A percentile compares a stretch with the other conserved stretches of the same genome.
Conservation (phyloP, 2,888 invertebrate genomes). For the Melieria picta region DNA sequence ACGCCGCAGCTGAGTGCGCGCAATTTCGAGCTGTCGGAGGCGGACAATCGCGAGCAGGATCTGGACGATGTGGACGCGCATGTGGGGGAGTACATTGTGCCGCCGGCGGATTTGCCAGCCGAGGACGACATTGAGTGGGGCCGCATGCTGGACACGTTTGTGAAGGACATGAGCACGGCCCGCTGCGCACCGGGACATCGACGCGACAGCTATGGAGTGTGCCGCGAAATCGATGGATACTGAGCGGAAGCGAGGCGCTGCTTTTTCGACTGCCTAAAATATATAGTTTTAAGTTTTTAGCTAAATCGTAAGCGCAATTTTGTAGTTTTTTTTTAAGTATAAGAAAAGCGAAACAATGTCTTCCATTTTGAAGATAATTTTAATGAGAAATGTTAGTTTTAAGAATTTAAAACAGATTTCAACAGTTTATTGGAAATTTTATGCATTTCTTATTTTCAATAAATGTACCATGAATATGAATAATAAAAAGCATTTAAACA, state of each 20-base stretch:
- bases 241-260: constrained; percentile 13
- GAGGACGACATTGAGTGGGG: constrained; percentile 59
- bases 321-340: neutral
- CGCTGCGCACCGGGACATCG: constrained; percentile 76
- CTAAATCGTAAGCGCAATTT: neutral
- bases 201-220: constrained; percentile 76
- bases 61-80: constrained; percentile 49
- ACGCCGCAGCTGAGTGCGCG: constrained; percentile 44
- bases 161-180: constrained; percentile 72
- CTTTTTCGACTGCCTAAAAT: constrained; percentile 32
- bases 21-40: constrained; percentile 21
- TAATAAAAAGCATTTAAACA: no score
- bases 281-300: constrained; percentile 30
- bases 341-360: neutral
- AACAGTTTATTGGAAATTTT: no score
- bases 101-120: constrained; percentile 47
- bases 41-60: constrained; percentile 37
- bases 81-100: constrained; percentile 44
- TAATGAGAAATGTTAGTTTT: no score
- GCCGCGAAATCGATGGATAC: constrained; percentile 65
- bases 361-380: no score
- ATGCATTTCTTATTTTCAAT: no score
- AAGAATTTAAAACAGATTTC: no score
- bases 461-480: no score
- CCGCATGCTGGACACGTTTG: constrained; percentile 44